phyloP scores from a whole-genome alignment of 1,140 invertebrate species.

The Galleria mellonella region DNA sequence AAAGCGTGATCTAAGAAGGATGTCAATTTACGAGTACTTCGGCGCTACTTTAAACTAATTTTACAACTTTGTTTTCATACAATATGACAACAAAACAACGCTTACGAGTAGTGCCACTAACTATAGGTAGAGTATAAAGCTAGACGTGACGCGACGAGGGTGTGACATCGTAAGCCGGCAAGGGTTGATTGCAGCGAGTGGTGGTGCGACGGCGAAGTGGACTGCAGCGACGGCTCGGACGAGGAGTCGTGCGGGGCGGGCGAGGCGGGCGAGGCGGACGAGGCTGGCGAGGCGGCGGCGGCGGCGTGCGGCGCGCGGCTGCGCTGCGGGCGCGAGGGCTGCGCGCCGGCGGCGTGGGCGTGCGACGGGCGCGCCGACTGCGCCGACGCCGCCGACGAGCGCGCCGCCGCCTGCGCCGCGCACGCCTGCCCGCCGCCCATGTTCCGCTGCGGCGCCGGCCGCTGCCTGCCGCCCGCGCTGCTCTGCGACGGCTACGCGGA shows the following conservation, averaged over 20 bases:
- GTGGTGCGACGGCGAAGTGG: constrained; percentile 81
- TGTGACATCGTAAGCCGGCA: no score
- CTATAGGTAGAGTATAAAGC: no score
- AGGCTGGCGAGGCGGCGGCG: constrained; percentile 77
- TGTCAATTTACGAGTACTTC: no score
- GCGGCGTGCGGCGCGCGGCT: constrained; percentile 69
- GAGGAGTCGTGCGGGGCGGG: constrained; percentile 79
- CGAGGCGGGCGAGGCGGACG: constrained; percentile 76
- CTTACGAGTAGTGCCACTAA: no score
- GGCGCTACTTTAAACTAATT: no score
- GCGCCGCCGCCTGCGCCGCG: constrained; percentile 37
- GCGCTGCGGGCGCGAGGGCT: constrained; percentile 31
- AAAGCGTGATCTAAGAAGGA: no score
- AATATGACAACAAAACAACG: no score
- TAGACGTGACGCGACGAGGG: no score
- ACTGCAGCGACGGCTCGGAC: constrained; percentile 86
- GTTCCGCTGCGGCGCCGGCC: constrained; percentile 79
- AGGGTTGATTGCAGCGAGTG: constrained; percentile 53
- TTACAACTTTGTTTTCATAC: no score
- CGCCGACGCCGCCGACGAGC: constrained; percentile 77
- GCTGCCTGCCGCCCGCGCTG: constrained; percentile 79
- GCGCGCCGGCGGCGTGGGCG: constrained; percentile 76
- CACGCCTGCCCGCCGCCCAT: constrained; percentile 48
- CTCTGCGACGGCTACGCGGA: constrained; percentile 83
- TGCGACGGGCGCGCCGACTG: constrained; percentile 82